Conservation (phyloP, 1,140 invertebrate genomes). For the Polypedilum vanderplanki region DNA sequence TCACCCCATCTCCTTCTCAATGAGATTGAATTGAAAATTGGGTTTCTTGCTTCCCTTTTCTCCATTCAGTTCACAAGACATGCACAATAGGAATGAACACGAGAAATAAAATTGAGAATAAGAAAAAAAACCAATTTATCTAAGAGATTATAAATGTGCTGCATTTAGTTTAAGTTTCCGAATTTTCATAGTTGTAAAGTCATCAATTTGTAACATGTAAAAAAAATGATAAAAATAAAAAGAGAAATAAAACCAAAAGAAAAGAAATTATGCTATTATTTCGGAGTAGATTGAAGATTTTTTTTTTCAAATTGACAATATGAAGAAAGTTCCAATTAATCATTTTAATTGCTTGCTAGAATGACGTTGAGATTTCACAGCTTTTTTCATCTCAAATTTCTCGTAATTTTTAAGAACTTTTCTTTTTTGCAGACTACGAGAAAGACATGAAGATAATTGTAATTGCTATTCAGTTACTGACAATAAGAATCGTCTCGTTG, state of each 20-base stretch:
- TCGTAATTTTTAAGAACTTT: too few species aligned
- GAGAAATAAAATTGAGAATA: not conserved
- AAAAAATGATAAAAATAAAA: not conserved
- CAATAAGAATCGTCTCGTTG: too few species aligned
- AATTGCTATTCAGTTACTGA: too few species aligned
- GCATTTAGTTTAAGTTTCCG: slow-evolving; percentile 18
- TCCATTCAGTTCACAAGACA: not conserved
- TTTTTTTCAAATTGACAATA: not conserved
- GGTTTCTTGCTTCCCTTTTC: not conserved
- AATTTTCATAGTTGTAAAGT: slow-evolving; percentile 12
- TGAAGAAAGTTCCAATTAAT: not conserved
- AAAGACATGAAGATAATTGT: too few species aligned
- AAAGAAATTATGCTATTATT: not conserved
- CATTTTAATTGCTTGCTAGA: slow-evolving; percentile 12
- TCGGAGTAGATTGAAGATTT: too few species aligned
- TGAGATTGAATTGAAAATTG: slow-evolving; percentile 10
- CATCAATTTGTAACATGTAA: slow-evolving; percentile 19
- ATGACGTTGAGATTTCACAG: not conserved
- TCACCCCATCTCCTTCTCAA: not conserved
- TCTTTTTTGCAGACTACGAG: too few species aligned
- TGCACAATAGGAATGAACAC: not conserved
- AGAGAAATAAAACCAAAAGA: not conserved
- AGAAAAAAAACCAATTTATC: slow-evolving; percentile 1
- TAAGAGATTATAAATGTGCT: slow-evolving; percentile 19
- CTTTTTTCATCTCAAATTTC: too few species aligned